phyloP scores from a whole-genome alignment of 2,888 invertebrate genomes.

The Phalangium opilio region DNA sequence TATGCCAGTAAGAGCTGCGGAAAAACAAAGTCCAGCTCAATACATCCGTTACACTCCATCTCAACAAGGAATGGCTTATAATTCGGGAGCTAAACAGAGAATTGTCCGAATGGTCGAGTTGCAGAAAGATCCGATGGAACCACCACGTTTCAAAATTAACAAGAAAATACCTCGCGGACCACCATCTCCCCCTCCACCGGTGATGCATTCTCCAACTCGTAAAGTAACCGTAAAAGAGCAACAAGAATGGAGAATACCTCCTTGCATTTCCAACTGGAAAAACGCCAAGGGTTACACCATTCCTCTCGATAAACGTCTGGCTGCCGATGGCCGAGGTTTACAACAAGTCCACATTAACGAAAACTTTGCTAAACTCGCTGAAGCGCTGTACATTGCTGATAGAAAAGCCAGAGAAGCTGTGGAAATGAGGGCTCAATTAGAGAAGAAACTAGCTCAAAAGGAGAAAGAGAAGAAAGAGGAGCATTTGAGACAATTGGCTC shows the following conservation, averaged over 20 bases:
- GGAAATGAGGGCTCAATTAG: conserved; percentile 86
- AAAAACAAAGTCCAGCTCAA: conserved; percentile 81
- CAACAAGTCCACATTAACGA: conserved; percentile 97
- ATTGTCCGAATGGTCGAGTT: conserved; percentile 91
- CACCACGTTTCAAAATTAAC: conserved; percentile 91
- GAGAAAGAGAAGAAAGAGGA: conserved; percentile 98
- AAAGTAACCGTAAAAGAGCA: conserved; percentile 97
- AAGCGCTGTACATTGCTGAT: conserved; percentile 94
- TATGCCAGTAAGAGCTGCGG: conserved; percentile 88
- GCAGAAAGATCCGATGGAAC: conserved; percentile 95
- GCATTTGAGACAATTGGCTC: conserved; percentile 76
- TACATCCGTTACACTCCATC: conserved; percentile 93
- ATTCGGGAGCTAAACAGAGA: conserved; percentile 93
- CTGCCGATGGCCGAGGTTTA: conserved; percentile 92
- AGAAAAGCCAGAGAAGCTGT: conserved; percentile 93
- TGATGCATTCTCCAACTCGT: conserved; percentile 92
- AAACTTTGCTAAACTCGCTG: conserved; percentile 95
- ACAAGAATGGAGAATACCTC: conserved; percentile 98
- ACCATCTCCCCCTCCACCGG: conserved; percentile 96
- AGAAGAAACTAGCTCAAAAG: conserved; percentile 88
- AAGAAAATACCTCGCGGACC: conserved; percentile 97
- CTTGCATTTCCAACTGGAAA: conserved; percentile 99
- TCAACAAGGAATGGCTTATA: conserved; percentile 83
- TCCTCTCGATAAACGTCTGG: conserved; percentile 90
- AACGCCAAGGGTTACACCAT: conserved; percentile 96